Conservation (phyloP, 2,113 vertebrate species). For the Galemys pyrenaicus region DNA sequence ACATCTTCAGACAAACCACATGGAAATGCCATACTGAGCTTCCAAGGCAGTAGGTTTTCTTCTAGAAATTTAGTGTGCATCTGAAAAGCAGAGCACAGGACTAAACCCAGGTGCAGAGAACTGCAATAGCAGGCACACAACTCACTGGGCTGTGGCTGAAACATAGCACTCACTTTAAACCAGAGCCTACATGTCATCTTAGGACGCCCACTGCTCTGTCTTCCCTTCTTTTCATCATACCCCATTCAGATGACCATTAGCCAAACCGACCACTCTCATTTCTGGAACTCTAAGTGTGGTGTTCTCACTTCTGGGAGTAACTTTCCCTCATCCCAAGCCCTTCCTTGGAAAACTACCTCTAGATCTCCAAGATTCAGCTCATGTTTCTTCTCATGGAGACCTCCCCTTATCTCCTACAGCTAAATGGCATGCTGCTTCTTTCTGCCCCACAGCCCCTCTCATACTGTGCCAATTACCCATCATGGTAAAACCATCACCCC, state of each 20-base stretch:
- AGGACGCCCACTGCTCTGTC: not conserved
- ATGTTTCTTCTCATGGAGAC: not conserved
- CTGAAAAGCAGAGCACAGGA: not conserved
- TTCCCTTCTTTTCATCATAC: not conserved
- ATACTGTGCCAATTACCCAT: not conserved
- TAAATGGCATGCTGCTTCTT: not conserved
- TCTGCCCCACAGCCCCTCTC: not conserved
- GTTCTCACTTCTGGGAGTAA: not conserved
- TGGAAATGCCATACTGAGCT: not conserved
- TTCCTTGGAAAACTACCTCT: not conserved
- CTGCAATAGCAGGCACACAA: accelerated
- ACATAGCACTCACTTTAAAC: not conserved
- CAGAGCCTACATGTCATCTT: not conserved
- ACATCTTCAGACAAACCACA: not conserved
- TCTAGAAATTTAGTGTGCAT: not conserved
- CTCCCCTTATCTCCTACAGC: not conserved
- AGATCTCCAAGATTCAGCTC: not conserved
- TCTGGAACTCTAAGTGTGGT: not conserved
- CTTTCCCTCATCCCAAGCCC: not conserved
- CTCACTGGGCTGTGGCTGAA: not conserved
- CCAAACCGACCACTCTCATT: not conserved
- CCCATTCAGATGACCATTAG: not conserved
- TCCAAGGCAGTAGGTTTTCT: not conserved
- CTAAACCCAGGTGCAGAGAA: not conserved
- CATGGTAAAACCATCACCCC: not conserved